A percentile compares a stretch with the other conserved stretches of the same genome.
Evolutionary conservation across 2,888 invertebrate species (phyloP).

Genomic region (Bellardia bayeri): DNA sequence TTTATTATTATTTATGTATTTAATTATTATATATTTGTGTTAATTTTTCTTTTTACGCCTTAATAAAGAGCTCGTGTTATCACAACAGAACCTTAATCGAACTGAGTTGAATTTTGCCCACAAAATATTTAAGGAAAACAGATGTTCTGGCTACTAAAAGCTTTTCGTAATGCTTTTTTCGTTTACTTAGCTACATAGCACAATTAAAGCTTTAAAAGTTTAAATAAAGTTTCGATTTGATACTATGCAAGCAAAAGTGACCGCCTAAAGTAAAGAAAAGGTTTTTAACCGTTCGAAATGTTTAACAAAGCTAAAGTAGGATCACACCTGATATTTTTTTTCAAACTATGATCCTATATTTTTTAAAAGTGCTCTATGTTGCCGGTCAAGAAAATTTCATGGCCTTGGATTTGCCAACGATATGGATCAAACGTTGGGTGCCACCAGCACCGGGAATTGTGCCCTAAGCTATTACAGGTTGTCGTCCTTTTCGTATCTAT

Average conservation of each 20-base stretch:
- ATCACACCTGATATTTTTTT: no score
- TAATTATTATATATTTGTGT: slow-evolving; percentile 4
- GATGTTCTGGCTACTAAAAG: slow-evolving; percentile 57
- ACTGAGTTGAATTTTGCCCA: slow-evolving; percentile 53
- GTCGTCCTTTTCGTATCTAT: slow-evolving; percentile 89
- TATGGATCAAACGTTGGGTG: slow-evolving; percentile 88
- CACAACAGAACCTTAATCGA: slow-evolving; percentile 64
- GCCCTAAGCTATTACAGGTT: slow-evolving; percentile 98
- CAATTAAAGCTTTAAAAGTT: slow-evolving; percentile 14
- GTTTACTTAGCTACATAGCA: background rate
- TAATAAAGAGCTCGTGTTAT: slow-evolving; percentile 59
- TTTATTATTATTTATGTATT: slow-evolving; percentile 33
- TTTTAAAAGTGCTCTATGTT: slow-evolving; percentile 85
- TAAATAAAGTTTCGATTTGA: background rate
- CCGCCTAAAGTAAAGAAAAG: no score
- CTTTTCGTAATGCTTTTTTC: slow-evolving; percentile 44
- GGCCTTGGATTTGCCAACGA: slow-evolving; percentile 97
- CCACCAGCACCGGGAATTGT: slow-evolving; percentile 99
- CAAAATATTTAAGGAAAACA: slow-evolving; percentile 61
- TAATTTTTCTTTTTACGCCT: slow-evolving; percentile 29
- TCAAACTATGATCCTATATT: no score
- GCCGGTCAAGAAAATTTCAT: slow-evolving; percentile 99
- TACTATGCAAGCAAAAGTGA: background rate
- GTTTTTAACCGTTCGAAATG: no score
- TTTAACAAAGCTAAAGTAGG: no score